Evolutionary conservation across 2,888 invertebrate genomes (phyloP), one percentile per base, ranked within the genome.

Genomic region (Acrobasis consociella): DNA sequence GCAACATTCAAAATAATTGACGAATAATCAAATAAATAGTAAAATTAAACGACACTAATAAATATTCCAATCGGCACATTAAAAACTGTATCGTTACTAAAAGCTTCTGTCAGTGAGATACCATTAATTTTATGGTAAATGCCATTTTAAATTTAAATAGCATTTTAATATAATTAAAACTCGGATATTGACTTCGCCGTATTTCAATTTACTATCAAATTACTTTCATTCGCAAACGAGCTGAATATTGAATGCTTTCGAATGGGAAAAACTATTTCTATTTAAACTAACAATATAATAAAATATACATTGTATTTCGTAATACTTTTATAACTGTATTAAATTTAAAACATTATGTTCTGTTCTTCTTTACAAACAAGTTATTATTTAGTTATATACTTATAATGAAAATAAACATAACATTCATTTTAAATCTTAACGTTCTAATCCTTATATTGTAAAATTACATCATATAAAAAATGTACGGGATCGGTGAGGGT

Each of bases 41-140:
- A 67, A 69, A 63, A 64, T 66, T 69, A 75, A 69, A 67, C 67
- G 62, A 42, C 52, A 53, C 61, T 69, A 64, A 63, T 51, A 51
- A 60, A 60, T 50, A 60, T 60, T 37, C 38, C 59, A 39, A 51
- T 50, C 38, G 16, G 16, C 39, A 17, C 59, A 60, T 60, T 60
- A 31, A 60, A 60, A 60, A 50, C 15, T 51, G 51, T 60, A 60
- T 51, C 59, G 39, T 13, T 60, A 50, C 59, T 51, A 60, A 60
- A 60, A 60, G 50, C 50, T 51, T 60, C 59, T 60, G 50, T 50
- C 59, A 51, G 15, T 15, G 37, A 49, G 49, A 38, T 49, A 49
- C 49, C 13, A 53, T 53, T 53, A 53, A 53, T 37, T 53, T 53
- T 53, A 53, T 59, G 58, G 49, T 31, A 58, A 58, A 49, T 49